Percentiles rank a stretch among this genome's conserved stretches.
Conservation (phyloP, 1,140 invertebrate genomes). For the Drosophila navojoa region DNA sequence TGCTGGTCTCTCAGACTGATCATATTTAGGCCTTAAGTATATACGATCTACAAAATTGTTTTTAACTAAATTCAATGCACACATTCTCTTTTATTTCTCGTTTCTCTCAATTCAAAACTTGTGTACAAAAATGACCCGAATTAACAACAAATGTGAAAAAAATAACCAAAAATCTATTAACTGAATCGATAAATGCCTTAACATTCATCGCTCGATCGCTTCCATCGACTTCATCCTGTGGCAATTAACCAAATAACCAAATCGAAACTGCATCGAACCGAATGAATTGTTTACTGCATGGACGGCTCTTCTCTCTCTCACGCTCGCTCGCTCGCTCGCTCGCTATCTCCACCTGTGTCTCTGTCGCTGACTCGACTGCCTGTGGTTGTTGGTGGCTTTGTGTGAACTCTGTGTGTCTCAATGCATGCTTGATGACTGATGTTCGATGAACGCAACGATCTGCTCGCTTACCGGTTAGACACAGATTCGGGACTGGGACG, state of each 20-base stretch:
- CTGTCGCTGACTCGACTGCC: not conserved
- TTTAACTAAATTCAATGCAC: conserved; percentile 78
- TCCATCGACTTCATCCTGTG: conserved; percentile 56
- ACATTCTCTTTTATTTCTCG: conserved; percentile 80
- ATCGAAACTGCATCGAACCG: conserved; percentile 3
- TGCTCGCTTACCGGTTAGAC: conserved; percentile 85
- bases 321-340: conserved; percentile 27
- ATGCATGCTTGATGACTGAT: conserved; percentile 53
- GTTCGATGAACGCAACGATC: conserved; percentile 37
- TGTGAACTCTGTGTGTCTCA: conserved; percentile 25
- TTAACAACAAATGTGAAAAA: conserved; percentile 47
- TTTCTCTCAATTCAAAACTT: conserved; percentile 71
- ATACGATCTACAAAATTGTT: conserved; percentile 60
- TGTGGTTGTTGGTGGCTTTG: conserved; percentile 32
- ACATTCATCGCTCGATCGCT: conserved; percentile 65
- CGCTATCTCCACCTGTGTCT: conserved; percentile 26
- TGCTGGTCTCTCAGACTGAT: conserved; percentile 33
- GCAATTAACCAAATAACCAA: conserved; percentile 55
- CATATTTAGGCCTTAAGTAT: conserved; percentile 58
- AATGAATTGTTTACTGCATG: conserved; percentile 48
- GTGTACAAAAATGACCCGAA: conserved; percentile 45
- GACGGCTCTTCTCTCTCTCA: conserved; percentile 23
- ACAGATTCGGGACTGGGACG: conserved; percentile 92
- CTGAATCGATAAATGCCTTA: conserved; percentile 40
- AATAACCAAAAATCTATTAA: conserved; percentile 43